Base-by-base conservation (phyloP, 2,113 vertebrate genomes). In the Thamnaconus septentrionalis region DNA sequence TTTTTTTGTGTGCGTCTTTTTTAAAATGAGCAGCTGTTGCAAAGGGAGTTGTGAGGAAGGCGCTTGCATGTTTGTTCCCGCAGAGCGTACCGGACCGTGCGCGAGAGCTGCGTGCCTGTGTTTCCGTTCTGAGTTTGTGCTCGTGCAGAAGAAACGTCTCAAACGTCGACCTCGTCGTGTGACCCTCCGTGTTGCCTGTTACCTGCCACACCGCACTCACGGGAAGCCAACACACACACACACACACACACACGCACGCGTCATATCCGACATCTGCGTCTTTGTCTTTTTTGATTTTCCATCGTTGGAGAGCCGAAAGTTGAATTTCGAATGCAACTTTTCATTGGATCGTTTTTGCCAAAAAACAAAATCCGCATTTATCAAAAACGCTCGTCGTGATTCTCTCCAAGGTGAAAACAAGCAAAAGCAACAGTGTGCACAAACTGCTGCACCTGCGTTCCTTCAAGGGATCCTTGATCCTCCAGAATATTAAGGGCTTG, bases 151-250 rank as follows among this genome's bases (percentile, higher is more conserved):
- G 56, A 40, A 48, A 39, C 9, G 70, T 82, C 82, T 86, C 79
- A 84, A 82, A 60, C n/a, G 18, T 31, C 18, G 18, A 31, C 18
- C 18, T 31, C 18, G 2, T 31, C 18, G 18, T 80, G 83, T 88
- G 68, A 57, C 67, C 43, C 6, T 79, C 76, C 57, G 41, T 84
- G 85, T 79, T 86, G 83, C 79, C 83, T 69, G 86, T 86, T 85
- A 74, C 71, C 73, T 85, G 67, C 69, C 56, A 71, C 66, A 71
- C 66, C 66, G 72, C 75, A 73, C 69, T 79, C 73, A 75, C 73
- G 66, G 71, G 71, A 83, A 76, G 76, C 76, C 75, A 79, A 77
- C 64, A 55, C 69, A 51, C 9, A 3, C 2, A 31, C 18, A 31
- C 18, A 31, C 18, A 31, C 18, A 31, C 18, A 31, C 18, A 31